Evolutionary conservation across 2,888 invertebrate species (phyloP), one percentile per base, ranked within the genome.

Genomic region (Acrocyrtus sp.): DNA sequence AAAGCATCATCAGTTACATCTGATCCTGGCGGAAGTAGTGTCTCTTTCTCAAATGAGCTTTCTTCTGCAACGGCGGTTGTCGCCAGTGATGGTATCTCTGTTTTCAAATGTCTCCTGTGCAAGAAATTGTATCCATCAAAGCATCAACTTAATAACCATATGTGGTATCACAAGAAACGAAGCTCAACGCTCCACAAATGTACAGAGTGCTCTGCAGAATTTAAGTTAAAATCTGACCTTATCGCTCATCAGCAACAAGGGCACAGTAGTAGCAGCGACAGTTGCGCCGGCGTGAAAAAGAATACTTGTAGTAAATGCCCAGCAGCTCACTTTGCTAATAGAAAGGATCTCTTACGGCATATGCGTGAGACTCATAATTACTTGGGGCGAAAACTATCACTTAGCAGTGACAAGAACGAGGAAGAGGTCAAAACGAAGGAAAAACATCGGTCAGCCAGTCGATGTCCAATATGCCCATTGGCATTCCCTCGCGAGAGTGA

Each of bases 291-390:
- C n/a, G n/a, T n/a, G n/a, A n/a, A n/a, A n/a, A n/a, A n/a, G n/a
- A n/a, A n/a, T n/a, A n/a, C n/a, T n/a, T n/a, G 69, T 41, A 56
- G 48, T n/a, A 62, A 41, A 19, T 69, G 69, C 45, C 62, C 69
- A 1, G 26, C 57, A 67, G 29, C n/a, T 50, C 58, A 1, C 58
- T 68, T 27, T 47, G 51, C 0, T 51, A 43, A 17, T 34, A 43
- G 47, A 15, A 68, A 68, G 48, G 69, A 69, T 22, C 26, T 62
- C 3, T 17, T 56, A 8, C 54, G 50, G 27, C 69, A 69, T 29
- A 24, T 41, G 27, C 8, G 62, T 27, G 61, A 54, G 5, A 62
- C 39, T 39, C 69, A 69, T 50, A 22, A 24, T n/a, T n/a, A n/a
- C n/a, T n/a, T n/a, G n/a, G n/a, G n/a, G n/a, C n/a, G n/a, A n/a